Evolutionary conservation across 2,888 invertebrate genomes (phyloP), one percentile per base, ranked within the genome.

Genomic region (Ormia ochracea): DNA sequence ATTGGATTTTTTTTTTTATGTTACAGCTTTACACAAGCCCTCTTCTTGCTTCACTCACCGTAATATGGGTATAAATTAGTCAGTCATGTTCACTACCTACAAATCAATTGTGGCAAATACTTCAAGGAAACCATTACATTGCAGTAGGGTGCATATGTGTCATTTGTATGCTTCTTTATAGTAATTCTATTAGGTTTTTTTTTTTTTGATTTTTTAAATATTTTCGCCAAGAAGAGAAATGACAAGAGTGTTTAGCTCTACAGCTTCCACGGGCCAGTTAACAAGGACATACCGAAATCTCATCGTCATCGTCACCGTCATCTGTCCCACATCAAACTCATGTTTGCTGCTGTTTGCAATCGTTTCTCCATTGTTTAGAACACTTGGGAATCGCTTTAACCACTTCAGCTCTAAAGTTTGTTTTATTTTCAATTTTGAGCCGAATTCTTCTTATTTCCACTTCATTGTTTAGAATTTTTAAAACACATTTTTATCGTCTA

Each of bases 321-420:
- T 50, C 45, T 54, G 43, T 48, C n/a, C 65, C 2, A 59, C 66
- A 58, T 72, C 54, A 61, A 58, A 59, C 58, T 10, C 2, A 36
- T 54, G 14, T 43, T n/a, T 23, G 38, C 23, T 38, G 26, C 26
- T 48, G 45, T 69, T 48, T 50, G 50, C 38, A 69, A 28, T 66
- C 61, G 36, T 61, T 45, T 68, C 17, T 41, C 70, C 59, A 52
- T 61, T 68, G 80, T 63, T 54, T 59, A 50, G 28, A 80, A 58
- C 80, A 52, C 72, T 73, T 73, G 80, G 80, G 80, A 80, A 72
- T 80, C 80, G 70, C 68, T 73, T 68, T 48, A 68, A 59, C n/a
- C n/a, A 69, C 26, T 63, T 74, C 9, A 59, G 38, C 1, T 65
- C 48, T 48, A 38, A 52, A 23, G 33, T 41, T 74, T 78, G 2